Conservation (phyloP, 2,113 vertebrate genomes). For the Hippoglossus stenolepis region DNA sequence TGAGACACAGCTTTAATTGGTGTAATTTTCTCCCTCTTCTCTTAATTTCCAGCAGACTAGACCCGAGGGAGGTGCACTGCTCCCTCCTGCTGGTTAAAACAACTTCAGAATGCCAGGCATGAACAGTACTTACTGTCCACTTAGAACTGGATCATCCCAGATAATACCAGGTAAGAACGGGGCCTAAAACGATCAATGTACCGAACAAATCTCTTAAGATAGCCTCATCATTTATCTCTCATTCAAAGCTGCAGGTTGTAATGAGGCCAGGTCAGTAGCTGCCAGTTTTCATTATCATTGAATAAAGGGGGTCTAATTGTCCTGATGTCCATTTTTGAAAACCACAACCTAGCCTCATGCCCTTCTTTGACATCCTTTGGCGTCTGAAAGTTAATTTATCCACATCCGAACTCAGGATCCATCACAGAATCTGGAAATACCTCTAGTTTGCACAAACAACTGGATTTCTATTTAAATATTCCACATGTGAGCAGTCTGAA, state of each 20-base stretch:
- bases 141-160: neutral
- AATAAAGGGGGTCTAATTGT: slow-evolving; percentile 13
- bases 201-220: neutral
- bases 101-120: neutral
- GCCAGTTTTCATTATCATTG: slow-evolving; percentile 23
- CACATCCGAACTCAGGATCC: neutral
- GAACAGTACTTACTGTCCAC: neutral
- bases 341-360: slow-evolving; percentile 12
- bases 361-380: slow-evolving; percentile 2
- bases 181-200: neutral
- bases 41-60: neutral
- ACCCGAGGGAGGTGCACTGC: neutral
- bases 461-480: slow-evolving; percentile 19
- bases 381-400: slow-evolving; percentile 27
- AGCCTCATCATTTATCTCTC: neutral
- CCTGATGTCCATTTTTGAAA: neutral
- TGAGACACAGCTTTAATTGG: too few relatives aligned
- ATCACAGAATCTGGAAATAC: slow-evolving; percentile 17
- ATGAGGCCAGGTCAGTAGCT: neutral
- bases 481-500: slow-evolving; percentile 1
- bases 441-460: slow-evolving; percentile 21
- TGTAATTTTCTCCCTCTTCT: too few relatives aligned
- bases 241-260: neutral
- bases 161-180: neutral
- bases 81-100: neutral